phyloP scores from a whole-genome alignment of 1,140 invertebrate species.

The Odontomachus brunneus region DNA sequence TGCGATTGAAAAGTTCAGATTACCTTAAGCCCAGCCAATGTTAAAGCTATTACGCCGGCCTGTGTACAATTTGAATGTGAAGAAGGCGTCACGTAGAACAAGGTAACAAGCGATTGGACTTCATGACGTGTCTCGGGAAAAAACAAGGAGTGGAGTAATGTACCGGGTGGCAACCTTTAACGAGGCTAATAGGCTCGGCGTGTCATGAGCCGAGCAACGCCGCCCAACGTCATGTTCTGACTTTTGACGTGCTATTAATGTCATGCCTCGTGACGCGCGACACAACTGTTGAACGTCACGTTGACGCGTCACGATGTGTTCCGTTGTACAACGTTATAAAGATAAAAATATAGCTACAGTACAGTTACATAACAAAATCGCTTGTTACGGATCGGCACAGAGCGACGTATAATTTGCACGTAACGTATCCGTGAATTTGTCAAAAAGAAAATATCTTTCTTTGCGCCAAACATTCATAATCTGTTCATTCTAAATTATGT shows the following conservation, averaged over 20 bases:
- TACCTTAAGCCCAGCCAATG: too few species aligned
- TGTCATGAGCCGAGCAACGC: slow-evolving; percentile 70
- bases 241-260: slow-evolving; percentile 80
- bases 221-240: slow-evolving; percentile 70
- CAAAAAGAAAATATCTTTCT: not conserved
- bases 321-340: slow-evolving; percentile 5
- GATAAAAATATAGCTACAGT: not conserved
- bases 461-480: too few species aligned
- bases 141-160: slow-evolving; percentile 73
- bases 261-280: slow-evolving; percentile 76
- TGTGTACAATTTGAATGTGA: not conserved
- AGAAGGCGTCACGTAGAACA: not conserved
- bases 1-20: too few species aligned
- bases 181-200: slow-evolving; percentile 81
- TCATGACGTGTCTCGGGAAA: slow-evolving; percentile 12
- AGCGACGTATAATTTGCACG: not conserved
- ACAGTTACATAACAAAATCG: slow-evolving; percentile 41
- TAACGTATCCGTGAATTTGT: not conserved
- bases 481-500: too few species aligned
- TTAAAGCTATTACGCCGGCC: too few species aligned
- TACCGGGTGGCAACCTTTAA: slow-evolving; percentile 78
- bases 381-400: slow-evolving; percentile 53
- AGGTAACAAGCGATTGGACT: not conserved
- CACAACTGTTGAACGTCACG: slow-evolving; percentile 83
- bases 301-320: slow-evolving; percentile 69